Evolutionary conservation across 64 coral and sea anemone genomes (phyloP).

Genomic region (Pocillopora damicornis): DNA sequence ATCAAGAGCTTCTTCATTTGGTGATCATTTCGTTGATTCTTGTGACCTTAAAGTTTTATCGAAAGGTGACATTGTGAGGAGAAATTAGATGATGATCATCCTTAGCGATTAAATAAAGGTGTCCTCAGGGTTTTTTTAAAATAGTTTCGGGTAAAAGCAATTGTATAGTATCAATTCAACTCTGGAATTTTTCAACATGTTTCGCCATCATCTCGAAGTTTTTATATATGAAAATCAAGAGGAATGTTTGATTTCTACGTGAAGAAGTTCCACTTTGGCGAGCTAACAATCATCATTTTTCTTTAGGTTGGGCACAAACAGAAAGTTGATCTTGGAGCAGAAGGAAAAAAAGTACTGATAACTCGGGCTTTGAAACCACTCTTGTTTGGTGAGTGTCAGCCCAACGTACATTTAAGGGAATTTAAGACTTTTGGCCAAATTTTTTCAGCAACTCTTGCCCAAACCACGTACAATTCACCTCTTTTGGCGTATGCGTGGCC

Average conservation of each 20-base stretch:
- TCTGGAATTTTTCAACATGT: too few species aligned
- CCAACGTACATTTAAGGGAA: not conserved
- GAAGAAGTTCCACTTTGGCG: not conserved
- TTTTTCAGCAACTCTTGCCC: not conserved
- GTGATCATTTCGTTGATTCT: too few species aligned
- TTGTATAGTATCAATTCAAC: too few species aligned
- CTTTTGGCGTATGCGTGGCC: too few species aligned
- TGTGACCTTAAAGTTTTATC: too few species aligned
- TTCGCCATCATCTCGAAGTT: not conserved
- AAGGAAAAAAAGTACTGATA: slow-evolving; percentile 53
- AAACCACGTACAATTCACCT: too few species aligned
- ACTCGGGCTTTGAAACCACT: slow-evolving; percentile 75
- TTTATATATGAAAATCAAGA: not conserved
- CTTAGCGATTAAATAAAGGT: too few species aligned
- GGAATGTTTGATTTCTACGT: not conserved
- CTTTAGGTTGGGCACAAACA: slow-evolving; percentile 51
- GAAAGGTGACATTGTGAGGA: too few species aligned
- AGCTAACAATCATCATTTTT: not conserved
- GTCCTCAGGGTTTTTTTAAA: too few species aligned
- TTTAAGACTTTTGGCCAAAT: not conserved
- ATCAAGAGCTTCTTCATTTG: too few species aligned
- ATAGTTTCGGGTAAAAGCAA: too few species aligned
- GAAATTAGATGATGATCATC: too few species aligned
- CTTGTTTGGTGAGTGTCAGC: slow-evolving; percentile 55
- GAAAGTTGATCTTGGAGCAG: slow-evolving; percentile 31